Evolutionary conservation across 2,797 vertebrate genomes (phyloP).

Genomic region (Thripadectes ignobilis): DNA sequence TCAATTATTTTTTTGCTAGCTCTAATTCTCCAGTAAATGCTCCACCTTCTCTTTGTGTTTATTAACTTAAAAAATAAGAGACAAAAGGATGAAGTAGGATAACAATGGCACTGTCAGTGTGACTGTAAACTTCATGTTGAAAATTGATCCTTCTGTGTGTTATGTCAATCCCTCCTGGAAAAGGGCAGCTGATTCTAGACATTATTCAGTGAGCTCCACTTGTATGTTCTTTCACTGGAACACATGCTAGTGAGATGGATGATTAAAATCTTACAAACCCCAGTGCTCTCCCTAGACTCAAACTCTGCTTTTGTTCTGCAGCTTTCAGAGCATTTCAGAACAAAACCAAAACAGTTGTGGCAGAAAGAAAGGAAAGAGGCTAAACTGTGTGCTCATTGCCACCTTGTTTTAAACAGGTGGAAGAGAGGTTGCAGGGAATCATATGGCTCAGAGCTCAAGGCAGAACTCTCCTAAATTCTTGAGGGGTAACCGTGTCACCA

Average conservation of each 20-base stretch:
- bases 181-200: constrained; percentile 44
- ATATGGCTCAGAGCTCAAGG: not conserved
- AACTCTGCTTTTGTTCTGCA: constrained; percentile 2
- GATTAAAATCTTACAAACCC: constrained; percentile 43
- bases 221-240: constrained; percentile 19
- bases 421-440: not conserved
- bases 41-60: not conserved
- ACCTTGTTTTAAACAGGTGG: not conserved
- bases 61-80: not conserved
- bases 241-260: constrained; percentile 6
- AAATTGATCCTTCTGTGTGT: constrained; percentile 39
- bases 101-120: constrained; percentile 30
- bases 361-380: not conserved
- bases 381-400: fast-evolving
- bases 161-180: constrained; percentile 35
- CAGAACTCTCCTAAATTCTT: not conserved
- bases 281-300: not conserved
- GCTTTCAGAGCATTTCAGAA: not conserved
- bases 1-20: not conserved
- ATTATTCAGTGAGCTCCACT: constrained; percentile 36
- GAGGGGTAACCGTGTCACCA: not conserved
- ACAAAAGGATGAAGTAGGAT: constrained; percentile 40
- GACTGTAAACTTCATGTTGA: constrained; percentile 34
- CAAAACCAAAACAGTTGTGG: not conserved
- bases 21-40: not conserved